These are phyloP conservation scores for Junonia oenone DNA, from an alignment of 2,888 invertebrate genomes.

Conservation along the genomic window DNA sequence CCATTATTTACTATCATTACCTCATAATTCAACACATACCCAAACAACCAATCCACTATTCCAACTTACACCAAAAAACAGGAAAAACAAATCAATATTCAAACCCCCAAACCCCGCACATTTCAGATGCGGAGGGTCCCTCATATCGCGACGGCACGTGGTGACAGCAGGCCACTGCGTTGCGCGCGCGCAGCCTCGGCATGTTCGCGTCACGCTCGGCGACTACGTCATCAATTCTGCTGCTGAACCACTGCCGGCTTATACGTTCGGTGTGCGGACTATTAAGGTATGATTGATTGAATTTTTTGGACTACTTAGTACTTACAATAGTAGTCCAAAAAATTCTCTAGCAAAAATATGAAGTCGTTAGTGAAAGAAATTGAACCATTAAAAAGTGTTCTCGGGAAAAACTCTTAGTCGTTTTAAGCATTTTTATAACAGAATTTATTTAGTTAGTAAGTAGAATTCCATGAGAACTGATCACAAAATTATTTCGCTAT, in stretches of 20 bases:
- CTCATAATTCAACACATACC: too few species aligned
- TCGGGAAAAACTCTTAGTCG: too few species aligned
- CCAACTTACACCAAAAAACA: neutral
- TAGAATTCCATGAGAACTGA: too few species aligned
- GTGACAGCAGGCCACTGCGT: constrained; percentile 97
- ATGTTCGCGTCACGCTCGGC: constrained; percentile 94
- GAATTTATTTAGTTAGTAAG: too few species aligned
- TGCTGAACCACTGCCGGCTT: constrained; percentile 93
- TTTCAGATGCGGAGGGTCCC: constrained; percentile 92
- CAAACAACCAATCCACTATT: too few species aligned
- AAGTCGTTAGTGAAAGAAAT: too few species aligned
- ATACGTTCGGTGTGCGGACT: constrained; percentile 93
- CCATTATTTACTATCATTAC: too few species aligned
- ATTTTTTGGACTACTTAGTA: neutral
- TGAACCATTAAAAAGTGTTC: too few species aligned
- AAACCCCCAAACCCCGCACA: neutral
- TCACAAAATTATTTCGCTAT: too few species aligned
- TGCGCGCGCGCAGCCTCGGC: constrained; percentile 92
- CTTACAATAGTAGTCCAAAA: too few species aligned
- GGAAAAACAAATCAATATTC: neutral
- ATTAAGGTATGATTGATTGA: constrained; percentile 76
- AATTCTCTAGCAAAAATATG: too few species aligned
- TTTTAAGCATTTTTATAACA: too few species aligned
- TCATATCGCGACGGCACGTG: constrained; percentile 93
- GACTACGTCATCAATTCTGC: constrained; percentile 97